These are phyloP conservation scores for Nephila pilipes DNA, from an alignment of 1,140 invertebrate genomes.

Conservation along the genomic window DNA sequence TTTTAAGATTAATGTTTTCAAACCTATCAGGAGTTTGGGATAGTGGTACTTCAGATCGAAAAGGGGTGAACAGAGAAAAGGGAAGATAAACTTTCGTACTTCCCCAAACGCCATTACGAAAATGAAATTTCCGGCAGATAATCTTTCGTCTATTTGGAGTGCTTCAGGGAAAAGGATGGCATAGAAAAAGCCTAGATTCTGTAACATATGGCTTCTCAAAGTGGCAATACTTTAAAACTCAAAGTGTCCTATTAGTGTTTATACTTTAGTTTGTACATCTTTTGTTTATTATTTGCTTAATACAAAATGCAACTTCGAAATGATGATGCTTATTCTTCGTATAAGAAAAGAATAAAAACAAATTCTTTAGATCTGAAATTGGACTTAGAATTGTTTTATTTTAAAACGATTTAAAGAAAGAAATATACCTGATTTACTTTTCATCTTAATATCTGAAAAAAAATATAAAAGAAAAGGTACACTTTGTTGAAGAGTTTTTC, in stretches of 20 bases:
- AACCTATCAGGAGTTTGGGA: constrained; percentile 34
- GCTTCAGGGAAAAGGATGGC: neutral
- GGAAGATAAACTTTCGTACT: constrained; percentile 57
- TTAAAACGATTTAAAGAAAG: no score
- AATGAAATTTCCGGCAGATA: constrained; percentile 68
- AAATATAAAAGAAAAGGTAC: no score
- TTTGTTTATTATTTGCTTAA: no score
- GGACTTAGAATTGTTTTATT: no score
- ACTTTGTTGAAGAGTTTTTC: no score
- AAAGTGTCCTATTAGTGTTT: neutral
- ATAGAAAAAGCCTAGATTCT: neutral
- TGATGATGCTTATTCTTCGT: no score
- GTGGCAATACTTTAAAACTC: constrained; percentile 10
- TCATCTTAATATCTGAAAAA: no score
- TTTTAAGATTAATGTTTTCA: constrained; percentile 21
- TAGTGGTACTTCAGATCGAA: neutral
- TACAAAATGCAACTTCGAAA: no score
- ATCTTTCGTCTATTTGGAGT: constrained; percentile 5
- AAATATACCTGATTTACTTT: no score
- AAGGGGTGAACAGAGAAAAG: neutral
- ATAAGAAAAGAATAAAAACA: no score
- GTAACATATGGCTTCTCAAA: constrained; percentile 16
- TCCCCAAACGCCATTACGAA: constrained; percentile 60
- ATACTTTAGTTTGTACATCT: neutral
- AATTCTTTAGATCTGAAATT: no score